Evolutionary conservation across 1,140 invertebrate species (phyloP).

Genomic region (Megathymus violae): DNA sequence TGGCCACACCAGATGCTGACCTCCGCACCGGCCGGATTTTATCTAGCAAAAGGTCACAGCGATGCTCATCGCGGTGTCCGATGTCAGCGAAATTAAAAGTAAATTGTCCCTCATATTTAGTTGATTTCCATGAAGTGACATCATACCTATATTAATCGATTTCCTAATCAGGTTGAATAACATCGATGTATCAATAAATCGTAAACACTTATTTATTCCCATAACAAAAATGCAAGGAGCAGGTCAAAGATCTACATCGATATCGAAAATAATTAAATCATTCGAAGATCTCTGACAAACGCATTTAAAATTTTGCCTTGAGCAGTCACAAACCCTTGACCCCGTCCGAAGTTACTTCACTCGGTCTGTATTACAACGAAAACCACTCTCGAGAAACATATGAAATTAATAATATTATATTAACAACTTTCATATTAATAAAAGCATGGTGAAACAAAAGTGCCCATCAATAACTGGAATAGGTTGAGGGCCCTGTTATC

Average conservation of each 20-base stretch:
- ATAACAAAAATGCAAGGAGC: too few species aligned
- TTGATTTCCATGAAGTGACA: slow-evolving; percentile 31
- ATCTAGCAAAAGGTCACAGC: slow-evolving; percentile 69
- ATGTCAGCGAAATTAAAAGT: slow-evolving; percentile 69
- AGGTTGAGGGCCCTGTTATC: slow-evolving; percentile 18
- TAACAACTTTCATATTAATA: slow-evolving; percentile 17
- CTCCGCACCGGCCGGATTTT: slow-evolving; percentile 59
- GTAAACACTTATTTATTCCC: too few species aligned
- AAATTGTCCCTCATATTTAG: slow-evolving; percentile 62
- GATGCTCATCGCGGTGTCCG: slow-evolving; percentile 64
- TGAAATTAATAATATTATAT: slow-evolving; percentile 10
- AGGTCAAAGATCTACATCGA: too few species aligned
- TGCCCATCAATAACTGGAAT: slow-evolving; percentile 19
- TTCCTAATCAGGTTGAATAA: slow-evolving; percentile 13
- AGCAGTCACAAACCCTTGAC: too few species aligned
- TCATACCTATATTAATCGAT: slow-evolving; percentile 10
- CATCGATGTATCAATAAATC: background rate
- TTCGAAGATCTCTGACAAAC: too few species aligned
- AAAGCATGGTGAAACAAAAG: slow-evolving; percentile 21
- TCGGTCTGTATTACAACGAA: too few species aligned
- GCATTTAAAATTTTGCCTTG: too few species aligned
- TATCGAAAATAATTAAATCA: too few species aligned
- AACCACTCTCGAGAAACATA: too few species aligned
- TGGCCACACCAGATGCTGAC: slow-evolving; percentile 51
- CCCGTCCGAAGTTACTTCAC: too few species aligned